phyloP scores from a whole-genome alignment of 2,113 vertebrate species.

The Lagopus muta region DNA sequence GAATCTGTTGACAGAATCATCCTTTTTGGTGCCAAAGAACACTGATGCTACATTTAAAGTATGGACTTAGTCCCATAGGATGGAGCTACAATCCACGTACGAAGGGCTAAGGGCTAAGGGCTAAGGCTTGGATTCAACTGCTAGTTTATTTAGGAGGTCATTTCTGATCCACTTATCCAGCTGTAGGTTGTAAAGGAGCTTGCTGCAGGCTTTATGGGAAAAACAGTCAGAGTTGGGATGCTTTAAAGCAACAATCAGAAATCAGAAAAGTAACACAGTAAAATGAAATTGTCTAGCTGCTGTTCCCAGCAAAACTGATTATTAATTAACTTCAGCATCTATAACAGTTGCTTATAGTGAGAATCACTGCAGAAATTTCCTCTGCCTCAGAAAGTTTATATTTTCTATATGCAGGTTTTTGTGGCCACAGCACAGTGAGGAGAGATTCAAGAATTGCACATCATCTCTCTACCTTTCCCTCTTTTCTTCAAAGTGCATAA shows the following conservation, averaged over 20 bases:
- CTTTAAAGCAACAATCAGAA: background rate
- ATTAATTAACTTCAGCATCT: slow-evolving; percentile 14
- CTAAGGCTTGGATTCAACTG: background rate
- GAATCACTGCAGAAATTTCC: background rate
- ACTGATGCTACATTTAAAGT: background rate
- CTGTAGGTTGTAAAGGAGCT: background rate
- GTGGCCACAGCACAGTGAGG: background rate
- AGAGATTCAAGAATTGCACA: slow-evolving; percentile 13
- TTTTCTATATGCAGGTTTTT: background rate
- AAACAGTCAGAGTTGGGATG: background rate
- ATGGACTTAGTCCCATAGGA: background rate
- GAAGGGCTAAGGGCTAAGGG: background rate
- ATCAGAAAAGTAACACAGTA: background rate
- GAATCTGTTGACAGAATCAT: background rate
- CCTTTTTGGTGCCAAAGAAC: background rate
- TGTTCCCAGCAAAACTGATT: slow-evolving; percentile 30
- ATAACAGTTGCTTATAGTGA: background rate
- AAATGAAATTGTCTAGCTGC: slow-evolving; percentile 5
- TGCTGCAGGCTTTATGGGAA: background rate
- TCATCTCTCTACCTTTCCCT: slow-evolving; percentile 37
- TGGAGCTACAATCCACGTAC: background rate
- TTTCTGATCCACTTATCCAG: background rate
- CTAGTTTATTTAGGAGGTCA: background rate
- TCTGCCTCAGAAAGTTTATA: background rate
- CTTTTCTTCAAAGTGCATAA: slow-evolving; percentile 65